These are phyloP conservation scores for Formica selysi DNA, from an alignment of 1,140 invertebrate species.

Conservation along the genomic window DNA sequence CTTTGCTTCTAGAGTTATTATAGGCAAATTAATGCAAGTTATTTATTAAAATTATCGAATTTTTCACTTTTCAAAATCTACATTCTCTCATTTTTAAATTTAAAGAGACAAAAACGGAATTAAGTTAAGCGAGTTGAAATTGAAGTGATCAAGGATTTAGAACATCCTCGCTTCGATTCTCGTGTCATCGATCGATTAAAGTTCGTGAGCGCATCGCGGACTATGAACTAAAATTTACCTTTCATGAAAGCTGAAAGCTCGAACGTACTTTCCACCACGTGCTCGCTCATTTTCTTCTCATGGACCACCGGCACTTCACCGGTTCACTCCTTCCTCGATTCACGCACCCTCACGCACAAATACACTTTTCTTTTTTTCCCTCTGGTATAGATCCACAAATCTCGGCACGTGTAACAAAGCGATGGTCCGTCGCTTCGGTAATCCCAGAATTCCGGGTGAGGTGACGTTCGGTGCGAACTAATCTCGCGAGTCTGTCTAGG, in stretches of 20 bases:
- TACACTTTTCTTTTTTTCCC: constrained; percentile 33
- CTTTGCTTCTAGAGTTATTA: background rate
- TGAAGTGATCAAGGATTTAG: background rate
- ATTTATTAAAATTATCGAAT: background rate
- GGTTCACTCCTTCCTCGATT: constrained; percentile 39
- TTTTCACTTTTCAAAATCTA: background rate
- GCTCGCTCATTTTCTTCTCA: constrained; percentile 76
- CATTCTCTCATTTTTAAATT: background rate
- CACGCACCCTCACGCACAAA: constrained; percentile 62
- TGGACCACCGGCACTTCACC: constrained; percentile 57
- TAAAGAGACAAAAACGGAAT: background rate
- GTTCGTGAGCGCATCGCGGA: background rate
- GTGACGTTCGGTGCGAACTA: no score
- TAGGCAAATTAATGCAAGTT: background rate
- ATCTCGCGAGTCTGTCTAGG: background rate
- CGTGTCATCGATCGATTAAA: constrained; percentile 22
- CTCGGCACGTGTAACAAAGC: constrained; percentile 50
- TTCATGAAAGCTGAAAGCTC: constrained; percentile 81
- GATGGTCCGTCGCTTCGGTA: background rate
- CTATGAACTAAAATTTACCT: constrained; percentile 76
- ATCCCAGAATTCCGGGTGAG: constrained; percentile 27
- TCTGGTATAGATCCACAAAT: constrained; percentile 21
- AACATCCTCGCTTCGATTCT: background rate
- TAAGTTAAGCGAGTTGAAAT: background rate
- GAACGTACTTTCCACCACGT: constrained; percentile 79